Conservation (phyloP, 2,113 vertebrate genomes). For the Anguilla japonica region DNA sequence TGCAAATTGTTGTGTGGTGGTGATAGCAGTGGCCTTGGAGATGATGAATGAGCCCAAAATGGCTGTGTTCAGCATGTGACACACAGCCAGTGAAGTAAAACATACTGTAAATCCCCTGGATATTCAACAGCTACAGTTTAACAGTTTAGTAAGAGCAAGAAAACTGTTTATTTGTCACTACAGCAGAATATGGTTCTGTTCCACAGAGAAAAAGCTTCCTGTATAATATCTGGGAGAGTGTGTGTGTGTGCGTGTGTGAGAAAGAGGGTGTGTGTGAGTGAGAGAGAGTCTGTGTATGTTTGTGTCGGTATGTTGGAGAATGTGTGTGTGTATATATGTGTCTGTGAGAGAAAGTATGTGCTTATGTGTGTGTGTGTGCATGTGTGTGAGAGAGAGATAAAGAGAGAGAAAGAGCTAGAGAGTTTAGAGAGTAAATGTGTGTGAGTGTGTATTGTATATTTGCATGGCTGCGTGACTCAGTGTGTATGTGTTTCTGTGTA, state of each 20-base stretch:
- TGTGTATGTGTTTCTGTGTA: neutral
- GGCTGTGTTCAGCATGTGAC: neutral
- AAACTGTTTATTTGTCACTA: neutral
- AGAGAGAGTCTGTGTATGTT: conserved; percentile 3
- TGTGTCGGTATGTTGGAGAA: neutral
- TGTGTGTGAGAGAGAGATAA: too few relatives aligned
- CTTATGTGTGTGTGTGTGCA: neutral
- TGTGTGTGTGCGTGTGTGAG: neutral
- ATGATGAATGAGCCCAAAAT: neutral
- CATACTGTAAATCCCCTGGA: neutral
- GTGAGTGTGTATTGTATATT: too few relatives aligned
- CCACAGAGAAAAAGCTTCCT: too few relatives aligned
- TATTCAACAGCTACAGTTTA: neutral
- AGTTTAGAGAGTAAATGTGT: too few relatives aligned
- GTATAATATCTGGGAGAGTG: too few relatives aligned
- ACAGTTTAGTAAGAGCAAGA: neutral
- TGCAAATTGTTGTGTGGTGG: neutral
- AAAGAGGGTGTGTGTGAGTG: neutral
- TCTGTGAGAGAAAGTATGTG: neutral
- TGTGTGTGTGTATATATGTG: neutral
- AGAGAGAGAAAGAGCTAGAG: too few relatives aligned
- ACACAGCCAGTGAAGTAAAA: neutral
- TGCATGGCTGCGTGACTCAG: too few relatives aligned
- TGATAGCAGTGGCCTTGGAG: neutral
- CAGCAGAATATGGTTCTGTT: too few relatives aligned